phyloP scores from a whole-genome alignment of 2,113 vertebrate genomes.

The Myodes glareolus region DNA sequence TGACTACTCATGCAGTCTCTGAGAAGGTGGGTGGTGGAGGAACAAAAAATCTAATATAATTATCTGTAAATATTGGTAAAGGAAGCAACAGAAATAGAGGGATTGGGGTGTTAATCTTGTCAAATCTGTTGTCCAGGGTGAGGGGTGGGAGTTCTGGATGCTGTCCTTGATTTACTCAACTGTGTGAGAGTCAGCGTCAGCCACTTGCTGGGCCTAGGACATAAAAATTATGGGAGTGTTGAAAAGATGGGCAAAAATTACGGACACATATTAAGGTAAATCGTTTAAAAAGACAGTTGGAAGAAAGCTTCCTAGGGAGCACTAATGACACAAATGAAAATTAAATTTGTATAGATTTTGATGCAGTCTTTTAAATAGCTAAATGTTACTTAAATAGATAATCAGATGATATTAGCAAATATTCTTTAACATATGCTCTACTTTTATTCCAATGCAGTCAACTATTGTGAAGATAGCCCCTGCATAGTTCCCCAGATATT shows the following conservation, averaged over 20 bases:
- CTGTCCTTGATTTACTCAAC: neutral
- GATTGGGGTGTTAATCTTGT: neutral
- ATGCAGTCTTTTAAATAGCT: conserved; percentile 50
- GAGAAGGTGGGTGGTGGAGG: neutral
- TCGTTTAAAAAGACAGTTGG: neutral
- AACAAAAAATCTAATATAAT: neutral
- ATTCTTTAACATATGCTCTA: neutral
- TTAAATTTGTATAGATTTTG: conserved; percentile 37
- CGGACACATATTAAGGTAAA: neutral
- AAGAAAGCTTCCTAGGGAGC: neutral
- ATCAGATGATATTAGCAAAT: conserved; percentile 21
- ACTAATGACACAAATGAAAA: conserved; percentile 37
- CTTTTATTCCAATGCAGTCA: neutral
- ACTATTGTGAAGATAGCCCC: neutral
- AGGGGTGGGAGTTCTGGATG: neutral
- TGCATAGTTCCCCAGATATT: neutral
- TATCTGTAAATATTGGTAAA: neutral
- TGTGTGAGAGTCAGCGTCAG: neutral
- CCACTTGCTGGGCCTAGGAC: neutral
- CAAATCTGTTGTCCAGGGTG: neutral
- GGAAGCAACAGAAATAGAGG: neutral
- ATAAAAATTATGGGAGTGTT: neutral
- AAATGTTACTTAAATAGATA: neutral
- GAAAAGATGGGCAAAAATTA: neutral
- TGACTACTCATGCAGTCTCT: neutral